phyloP scores from a whole-genome alignment of 1,140 invertebrate genomes.

The Pissodes strobi region DNA sequence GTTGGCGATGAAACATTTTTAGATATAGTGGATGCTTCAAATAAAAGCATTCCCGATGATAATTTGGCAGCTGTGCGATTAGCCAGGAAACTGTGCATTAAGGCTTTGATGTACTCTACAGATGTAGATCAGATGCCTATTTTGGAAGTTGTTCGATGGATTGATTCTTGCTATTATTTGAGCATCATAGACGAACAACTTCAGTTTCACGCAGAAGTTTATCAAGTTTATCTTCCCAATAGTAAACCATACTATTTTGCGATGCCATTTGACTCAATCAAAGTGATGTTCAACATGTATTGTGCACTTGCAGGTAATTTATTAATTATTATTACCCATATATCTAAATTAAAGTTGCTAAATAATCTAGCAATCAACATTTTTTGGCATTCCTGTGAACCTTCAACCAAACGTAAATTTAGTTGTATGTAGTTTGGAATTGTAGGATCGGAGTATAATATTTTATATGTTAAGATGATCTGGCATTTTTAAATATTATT shows the following conservation, averaged over 20 bases:
- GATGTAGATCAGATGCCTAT: conserved; percentile 19
- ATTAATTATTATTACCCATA: too few species aligned
- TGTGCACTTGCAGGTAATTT: not conserved
- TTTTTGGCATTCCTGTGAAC: too few species aligned
- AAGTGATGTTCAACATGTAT: not conserved
- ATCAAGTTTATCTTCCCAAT: not conserved
- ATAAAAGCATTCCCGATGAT: not conserved
- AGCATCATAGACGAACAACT: not conserved
- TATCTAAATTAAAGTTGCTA: too few species aligned
- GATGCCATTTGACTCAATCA: not conserved
- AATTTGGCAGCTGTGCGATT: conserved; percentile 27
- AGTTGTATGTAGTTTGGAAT: too few species aligned
- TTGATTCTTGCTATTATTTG: conserved; percentile 18
- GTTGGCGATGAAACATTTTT: conserved; percentile 20
- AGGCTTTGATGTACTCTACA: conserved; percentile 34
- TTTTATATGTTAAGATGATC: too few species aligned
- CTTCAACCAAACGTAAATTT: too few species aligned
- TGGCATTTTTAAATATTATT: too few species aligned
- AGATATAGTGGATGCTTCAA: not conserved
- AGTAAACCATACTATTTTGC: not conserved
- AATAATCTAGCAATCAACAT: too few species aligned
- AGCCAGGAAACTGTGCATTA: conserved; percentile 30
- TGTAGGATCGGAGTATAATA: too few species aligned
- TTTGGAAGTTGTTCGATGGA: conserved; percentile 32
- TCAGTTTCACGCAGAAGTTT: not conserved